Conservation (phyloP, 37 sponge, comb jelly and placozoan species). For the Chondrosia reniformis region DNA sequence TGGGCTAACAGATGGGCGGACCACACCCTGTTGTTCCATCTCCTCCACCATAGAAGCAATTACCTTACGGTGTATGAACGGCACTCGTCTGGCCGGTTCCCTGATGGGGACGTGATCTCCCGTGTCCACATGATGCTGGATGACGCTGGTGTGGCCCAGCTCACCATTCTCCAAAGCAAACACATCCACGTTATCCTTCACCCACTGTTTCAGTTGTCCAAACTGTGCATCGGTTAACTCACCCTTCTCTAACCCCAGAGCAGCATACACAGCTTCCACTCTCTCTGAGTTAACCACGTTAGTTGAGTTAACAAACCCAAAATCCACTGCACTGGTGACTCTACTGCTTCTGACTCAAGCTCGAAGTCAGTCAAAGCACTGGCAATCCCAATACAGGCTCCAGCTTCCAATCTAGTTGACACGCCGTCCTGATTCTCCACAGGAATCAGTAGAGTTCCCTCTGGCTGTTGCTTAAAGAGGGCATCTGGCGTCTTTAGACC, state of each 20-base stretch:
- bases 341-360: too few relatives aligned
- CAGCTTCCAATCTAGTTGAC: neutral
- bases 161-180: conserved; percentile 11
- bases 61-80: neutral
- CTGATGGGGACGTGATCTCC: conserved; percentile 12
- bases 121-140: neutral
- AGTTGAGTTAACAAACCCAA: too few relatives aligned
- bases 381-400: neutral
- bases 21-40: conserved; percentile 6
- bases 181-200: too few relatives aligned
- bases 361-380: neutral
- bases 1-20: neutral
- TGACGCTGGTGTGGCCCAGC: neutral
- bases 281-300: too few relatives aligned
- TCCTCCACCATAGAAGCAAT: conserved; percentile 10
- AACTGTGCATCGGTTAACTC: too few relatives aligned
- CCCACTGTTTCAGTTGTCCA: too few relatives aligned
- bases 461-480: neutral
- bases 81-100: neutral
- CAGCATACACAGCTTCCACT: too few relatives aligned
- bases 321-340: too few relatives aligned
- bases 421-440: neutral
- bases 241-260: too few relatives aligned
- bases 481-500: conserved; percentile 4
- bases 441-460: conserved; percentile 7